These are phyloP conservation scores for Latheticus oryzae DNA, from an alignment of 2,888 invertebrate species.

Conservation along the genomic window DNA sequence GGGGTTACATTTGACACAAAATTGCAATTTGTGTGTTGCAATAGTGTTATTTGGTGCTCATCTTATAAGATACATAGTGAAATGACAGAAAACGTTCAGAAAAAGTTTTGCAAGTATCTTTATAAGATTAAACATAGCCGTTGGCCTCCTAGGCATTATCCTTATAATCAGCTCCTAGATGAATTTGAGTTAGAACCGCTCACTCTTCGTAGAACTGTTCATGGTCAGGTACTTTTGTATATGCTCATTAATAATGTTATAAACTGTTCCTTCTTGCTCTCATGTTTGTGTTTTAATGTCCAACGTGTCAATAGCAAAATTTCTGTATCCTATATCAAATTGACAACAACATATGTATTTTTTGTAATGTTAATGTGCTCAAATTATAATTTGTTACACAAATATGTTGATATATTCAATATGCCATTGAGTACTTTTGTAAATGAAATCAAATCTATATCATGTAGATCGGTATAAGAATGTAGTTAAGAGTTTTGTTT, in stretches of 20 bases:
- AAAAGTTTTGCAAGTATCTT: constrained; percentile 1
- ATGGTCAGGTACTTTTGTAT: constrained; percentile 1
- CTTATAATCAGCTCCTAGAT: not conserved
- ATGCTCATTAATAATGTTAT: constrained; percentile 1
- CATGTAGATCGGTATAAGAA: not conserved
- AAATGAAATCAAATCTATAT: not conserved
- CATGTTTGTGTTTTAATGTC: constrained; percentile 1
- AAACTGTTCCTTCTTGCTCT: constrained; percentile 3
- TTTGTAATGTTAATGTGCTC: not conserved
- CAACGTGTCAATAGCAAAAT: constrained; percentile 2
- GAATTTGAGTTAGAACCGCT: constrained; percentile 2
- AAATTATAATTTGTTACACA: constrained; percentile 5
- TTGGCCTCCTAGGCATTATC: not conserved
- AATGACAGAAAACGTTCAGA: constrained; percentile 1
- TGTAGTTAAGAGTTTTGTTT: too few relatives aligned
- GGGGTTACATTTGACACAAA: too few relatives aligned
- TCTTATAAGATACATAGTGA: constrained; percentile 3
- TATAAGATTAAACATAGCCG: not conserved
- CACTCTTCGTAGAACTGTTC: not conserved
- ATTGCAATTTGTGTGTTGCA: too few relatives aligned
- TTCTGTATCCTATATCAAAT: not conserved
- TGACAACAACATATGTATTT: not conserved
- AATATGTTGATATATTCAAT: constrained; percentile 2
- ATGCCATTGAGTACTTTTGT: not conserved
- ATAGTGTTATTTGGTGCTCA: constrained; percentile 2